phyloP scores from a whole-genome alignment of 2,113 vertebrate species.

The Tylochromis polylepis region DNA sequence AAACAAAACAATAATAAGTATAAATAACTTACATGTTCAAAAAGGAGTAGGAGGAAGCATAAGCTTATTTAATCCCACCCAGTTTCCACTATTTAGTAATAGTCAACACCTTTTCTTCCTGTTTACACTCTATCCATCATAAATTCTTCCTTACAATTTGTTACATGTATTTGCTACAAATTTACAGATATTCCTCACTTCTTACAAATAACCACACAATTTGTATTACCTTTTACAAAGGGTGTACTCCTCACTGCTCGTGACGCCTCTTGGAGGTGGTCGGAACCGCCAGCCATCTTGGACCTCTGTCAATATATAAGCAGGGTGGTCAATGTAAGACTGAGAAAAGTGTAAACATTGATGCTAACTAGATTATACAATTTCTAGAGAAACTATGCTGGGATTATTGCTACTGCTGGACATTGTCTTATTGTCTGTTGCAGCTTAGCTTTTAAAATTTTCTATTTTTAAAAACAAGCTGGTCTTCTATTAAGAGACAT shows the following conservation, averaged over 20 bases:
- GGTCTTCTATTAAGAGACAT: neutral
- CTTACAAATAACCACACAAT: neutral
- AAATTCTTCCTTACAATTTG: neutral
- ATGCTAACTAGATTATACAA: neutral
- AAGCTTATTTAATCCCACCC: neutral
- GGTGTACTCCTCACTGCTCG: conserved; percentile 97
- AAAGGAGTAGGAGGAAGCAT: neutral
- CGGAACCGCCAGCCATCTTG: conserved; percentile 96
- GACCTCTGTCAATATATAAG: conserved; percentile 57
- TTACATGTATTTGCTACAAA: neutral
- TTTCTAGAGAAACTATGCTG: neutral
- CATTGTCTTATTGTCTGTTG: neutral
- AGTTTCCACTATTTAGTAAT: neutral
- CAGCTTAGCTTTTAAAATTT: neutral
- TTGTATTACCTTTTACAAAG: conserved; percentile 89
- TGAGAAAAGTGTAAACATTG: neutral
- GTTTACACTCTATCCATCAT: neutral
- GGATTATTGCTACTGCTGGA: neutral
- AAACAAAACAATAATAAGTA: neutral
- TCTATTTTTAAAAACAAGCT: neutral
- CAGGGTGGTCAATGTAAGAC: neutral
- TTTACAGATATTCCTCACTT: neutral
- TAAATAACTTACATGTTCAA: neutral
- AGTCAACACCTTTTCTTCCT: neutral
- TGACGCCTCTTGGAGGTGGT: conserved; percentile 93